These are phyloP conservation scores for Caenorhabditis afra DNA, from an alignment of 2,888 invertebrate species.

Conservation along the genomic window DNA sequence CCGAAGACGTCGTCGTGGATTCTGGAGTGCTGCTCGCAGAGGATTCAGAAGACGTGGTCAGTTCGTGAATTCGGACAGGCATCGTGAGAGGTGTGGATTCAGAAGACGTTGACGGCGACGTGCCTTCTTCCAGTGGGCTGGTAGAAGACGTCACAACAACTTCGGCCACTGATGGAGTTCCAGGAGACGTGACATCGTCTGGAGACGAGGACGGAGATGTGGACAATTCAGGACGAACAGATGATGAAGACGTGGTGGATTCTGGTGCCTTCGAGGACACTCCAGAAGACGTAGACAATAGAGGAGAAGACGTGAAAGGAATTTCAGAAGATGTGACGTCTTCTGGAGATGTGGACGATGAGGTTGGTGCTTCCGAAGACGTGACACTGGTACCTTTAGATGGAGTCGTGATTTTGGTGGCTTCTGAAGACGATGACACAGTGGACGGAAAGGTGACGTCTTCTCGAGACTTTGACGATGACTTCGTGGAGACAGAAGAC, in stretches of 20 bases:
- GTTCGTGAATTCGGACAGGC: slow-evolving; percentile 36
- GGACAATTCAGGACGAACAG: no score
- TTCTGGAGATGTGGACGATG: slow-evolving; percentile 4
- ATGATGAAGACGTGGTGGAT: slow-evolving; percentile 12
- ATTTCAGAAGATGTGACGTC: background rate
- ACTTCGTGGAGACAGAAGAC: slow-evolving; percentile 10
- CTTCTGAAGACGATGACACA: background rate
- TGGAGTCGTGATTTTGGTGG: background rate
- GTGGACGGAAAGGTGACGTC: slow-evolving; percentile 8
- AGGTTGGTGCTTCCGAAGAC: background rate
- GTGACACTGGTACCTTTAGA: slow-evolving; percentile 17
- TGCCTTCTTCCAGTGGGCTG: slow-evolving; percentile 9
- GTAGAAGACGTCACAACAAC: background rate
- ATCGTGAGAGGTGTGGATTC: slow-evolving; percentile 25
- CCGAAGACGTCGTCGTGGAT: slow-evolving; percentile 1
- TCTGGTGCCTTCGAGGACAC: slow-evolving; percentile 1
- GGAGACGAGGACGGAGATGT: background rate
- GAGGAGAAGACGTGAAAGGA: background rate
- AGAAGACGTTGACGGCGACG: background rate
- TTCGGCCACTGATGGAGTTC: slow-evolving; percentile 10
- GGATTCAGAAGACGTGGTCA: slow-evolving; percentile 18
- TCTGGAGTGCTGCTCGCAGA: slow-evolving; percentile 9
- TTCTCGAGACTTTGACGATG: slow-evolving; percentile 4
- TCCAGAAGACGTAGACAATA: background rate
- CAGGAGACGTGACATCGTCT: slow-evolving; percentile 11